Base-by-base conservation (phyloP, 1,140 invertebrate genomes). In the Brachionus angularis region DNA sequence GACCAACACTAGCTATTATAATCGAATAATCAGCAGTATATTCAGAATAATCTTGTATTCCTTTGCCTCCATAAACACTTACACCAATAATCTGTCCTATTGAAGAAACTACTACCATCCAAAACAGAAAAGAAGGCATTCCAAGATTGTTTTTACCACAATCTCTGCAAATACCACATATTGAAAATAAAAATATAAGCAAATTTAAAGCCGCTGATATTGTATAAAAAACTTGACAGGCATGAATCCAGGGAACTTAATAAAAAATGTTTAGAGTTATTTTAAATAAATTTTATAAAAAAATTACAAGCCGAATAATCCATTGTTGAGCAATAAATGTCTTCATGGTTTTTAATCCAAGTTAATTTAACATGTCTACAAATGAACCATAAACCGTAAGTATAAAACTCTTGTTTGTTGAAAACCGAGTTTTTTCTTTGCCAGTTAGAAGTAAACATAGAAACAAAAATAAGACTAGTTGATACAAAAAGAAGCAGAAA, bases 401-500 rank as follows among this genome's bases (percentile, higher is more conserved):
- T 67, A 23, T 34, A 67, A 34, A 31, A 67, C 18, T 67, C 62
- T 46, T 67, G 27, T 1, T 16, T 12, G 7, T 47, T 50, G 34
- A 47, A 10, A n/a, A 25, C 8, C 29, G 42, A 33, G 8, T 23
- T 8, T 67, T 31, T 67, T 47, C 23, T 46, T 31, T 47, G 42
- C 62, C 62, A 67, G 36, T 67, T 67, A 33, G 8, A 47, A 12
- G 62, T 67, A 23, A 67, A 67, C 62, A 67, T 67, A 2, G 62
- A 39, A 7, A 16, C n/a, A 18, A 67, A 27, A 25, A 67, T 67
- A 10, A 67, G 16, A 33, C 5, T 33, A 10, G 62, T 67, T 33
- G 42, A 46, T 23, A 67, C 18, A 18, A 67, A 21, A 5, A 67
- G 33, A 33, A 67, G n/a, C 23, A 67, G 21, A 50, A 31, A 18